phyloP scores from a whole-genome alignment of 1,140 invertebrate species.

The Tachypleus tridentatus region DNA sequence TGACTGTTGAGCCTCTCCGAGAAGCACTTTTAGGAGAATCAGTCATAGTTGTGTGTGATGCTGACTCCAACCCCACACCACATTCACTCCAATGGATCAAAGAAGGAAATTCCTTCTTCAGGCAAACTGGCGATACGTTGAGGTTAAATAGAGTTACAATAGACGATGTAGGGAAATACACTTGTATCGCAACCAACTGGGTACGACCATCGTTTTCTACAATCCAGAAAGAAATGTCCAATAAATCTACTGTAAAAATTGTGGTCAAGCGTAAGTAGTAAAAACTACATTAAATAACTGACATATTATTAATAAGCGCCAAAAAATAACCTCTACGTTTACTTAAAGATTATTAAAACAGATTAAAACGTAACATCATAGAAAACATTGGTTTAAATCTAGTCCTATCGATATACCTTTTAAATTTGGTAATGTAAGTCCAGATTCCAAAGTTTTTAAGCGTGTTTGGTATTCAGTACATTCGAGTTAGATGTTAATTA shows the following conservation, averaged over 20 bases:
- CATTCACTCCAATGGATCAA: conserved; percentile 73
- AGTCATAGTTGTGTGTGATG: conserved; percentile 70
- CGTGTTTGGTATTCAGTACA: too few species aligned
- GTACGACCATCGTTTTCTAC: conserved; percentile 50
- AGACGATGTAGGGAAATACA: conserved; percentile 70
- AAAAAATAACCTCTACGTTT: too few species aligned
- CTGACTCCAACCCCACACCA: conserved; percentile 59
- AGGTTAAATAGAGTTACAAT: conserved; percentile 57
- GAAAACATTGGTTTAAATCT: too few species aligned
- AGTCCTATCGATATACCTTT: too few species aligned
- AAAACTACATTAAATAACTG: too few species aligned
- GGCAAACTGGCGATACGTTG: conserved; percentile 60
- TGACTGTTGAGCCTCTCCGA: conserved; percentile 34
- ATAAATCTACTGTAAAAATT: conserved; percentile 61
- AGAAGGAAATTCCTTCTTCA: conserved; percentile 67
- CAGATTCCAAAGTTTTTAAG: too few species aligned
- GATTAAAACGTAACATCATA: too few species aligned
- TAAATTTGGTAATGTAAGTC: too few species aligned
- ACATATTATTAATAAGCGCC: too few species aligned
- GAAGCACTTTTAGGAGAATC: conserved; percentile 72
- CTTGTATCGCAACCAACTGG: conserved; percentile 68
- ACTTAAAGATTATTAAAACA: too few species aligned
- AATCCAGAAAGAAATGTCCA: conserved; percentile 45
- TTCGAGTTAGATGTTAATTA: too few species aligned
- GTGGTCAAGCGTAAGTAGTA: conserved; percentile 48